Base-by-base conservation (phyloP, 2,888 invertebrate species). In the Epiperipatus broadwayi region DNA sequence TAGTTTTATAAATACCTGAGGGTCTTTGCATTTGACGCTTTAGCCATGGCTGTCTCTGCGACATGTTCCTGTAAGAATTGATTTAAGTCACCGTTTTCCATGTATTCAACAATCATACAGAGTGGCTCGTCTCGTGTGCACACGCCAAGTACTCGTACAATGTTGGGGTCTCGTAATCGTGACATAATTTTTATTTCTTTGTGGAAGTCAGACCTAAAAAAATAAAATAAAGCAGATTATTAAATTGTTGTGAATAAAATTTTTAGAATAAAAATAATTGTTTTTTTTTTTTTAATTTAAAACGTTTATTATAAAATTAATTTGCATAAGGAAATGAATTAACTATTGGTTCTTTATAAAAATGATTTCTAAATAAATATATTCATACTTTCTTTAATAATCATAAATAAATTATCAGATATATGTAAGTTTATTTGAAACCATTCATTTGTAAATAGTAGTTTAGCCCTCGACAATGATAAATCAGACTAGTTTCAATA, bases 41-140 rank as follows among this genome's bases (percentile, higher is more conserved):
- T 60, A 35, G 71, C 67, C 16, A 56, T 53, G 35, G 66, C 65
- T 30, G 73, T 72, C 58, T 79, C 78, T 25, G 78, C 75, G 12
- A 62, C 55, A 50, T 75, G 72, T 10, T 74, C 69, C 50, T 78
- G 72, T 30, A 83, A 66, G 61, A 71, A 81, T 58, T 68, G 71
- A 46, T 80, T 75, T 43, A 87, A 68, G 54, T 83, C 83, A 19
- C 81, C 81, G 46, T 77, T 73, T 55, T 80, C 78, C 54, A 81
- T 78, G 58, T 83, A 81, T 59, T 85, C 84, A 50, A 83, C 73
- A n/a, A 85, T 72, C 49, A 83, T 78, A 58, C 79, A 78, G 52
- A 79, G 73, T 4, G 84, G 83, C 53, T 83, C 81, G 48, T 79
- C 76, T 25, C 72, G 67, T 31, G 75, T 73, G 55, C 80, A 80